Percentiles rank a stretch among this genome's conserved stretches.
phyloP scores from a whole-genome alignment of 2,797 vertebrate genomes.

The Manis crassicaudata region DNA sequence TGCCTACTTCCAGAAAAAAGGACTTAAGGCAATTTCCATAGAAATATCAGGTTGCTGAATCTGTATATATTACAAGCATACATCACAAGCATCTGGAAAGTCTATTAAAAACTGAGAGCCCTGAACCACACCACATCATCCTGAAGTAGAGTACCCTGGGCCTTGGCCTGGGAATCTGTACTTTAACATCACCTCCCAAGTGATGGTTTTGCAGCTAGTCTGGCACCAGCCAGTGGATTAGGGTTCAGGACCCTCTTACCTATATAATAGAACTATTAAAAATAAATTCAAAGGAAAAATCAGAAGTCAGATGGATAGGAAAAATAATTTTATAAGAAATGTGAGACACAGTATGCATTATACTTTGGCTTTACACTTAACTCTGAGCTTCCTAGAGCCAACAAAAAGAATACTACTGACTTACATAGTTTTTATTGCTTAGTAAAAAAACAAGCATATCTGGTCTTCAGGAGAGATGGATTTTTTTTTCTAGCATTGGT shows the following conservation, averaged over 20 bases:
- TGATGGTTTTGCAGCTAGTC: background rate
- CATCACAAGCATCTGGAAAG: conserved; percentile 7
- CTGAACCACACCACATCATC: background rate
- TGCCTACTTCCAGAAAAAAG: background rate
- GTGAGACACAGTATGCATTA: background rate
- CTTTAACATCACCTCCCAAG: background rate
- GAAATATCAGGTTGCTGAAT: conserved; percentile 28
- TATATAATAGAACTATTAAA: conserved; percentile 49
- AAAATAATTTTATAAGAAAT: conserved; percentile 35
- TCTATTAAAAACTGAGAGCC: conserved; percentile 34
- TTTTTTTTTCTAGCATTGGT: background rate
- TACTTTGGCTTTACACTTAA: conserved; percentile 50
- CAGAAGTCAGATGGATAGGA: conserved; percentile 16
- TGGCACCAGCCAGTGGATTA: background rate
- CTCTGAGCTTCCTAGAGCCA: conserved; percentile 15
- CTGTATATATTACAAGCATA: background rate
- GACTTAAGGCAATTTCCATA: conserved; percentile 19
- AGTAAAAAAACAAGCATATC: background rate
- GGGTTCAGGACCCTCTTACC: background rate
- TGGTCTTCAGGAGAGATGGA: background rate
- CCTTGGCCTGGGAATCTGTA: background rate
- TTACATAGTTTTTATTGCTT: conserved; percentile 26
- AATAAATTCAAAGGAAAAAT: conserved; percentile 38
- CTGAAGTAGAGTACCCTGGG: background rate
- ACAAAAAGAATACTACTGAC: background rate